phyloP scores from a whole-genome alignment of 2,113 vertebrate genomes.

The Alexandromys fortis region DNA sequence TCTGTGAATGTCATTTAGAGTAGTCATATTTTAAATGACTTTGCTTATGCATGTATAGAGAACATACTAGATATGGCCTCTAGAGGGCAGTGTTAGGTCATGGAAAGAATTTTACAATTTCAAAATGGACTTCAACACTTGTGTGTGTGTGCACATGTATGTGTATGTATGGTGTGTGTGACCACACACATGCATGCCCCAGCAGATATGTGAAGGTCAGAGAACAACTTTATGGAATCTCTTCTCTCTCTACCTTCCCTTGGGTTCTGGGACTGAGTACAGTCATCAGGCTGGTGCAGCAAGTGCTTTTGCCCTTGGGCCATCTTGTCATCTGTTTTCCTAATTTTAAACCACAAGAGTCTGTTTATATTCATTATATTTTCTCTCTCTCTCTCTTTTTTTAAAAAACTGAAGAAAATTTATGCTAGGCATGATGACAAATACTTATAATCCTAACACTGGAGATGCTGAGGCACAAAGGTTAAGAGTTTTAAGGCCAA shows the following conservation, averaged over 20 bases:
- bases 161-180: background rate
- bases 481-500: background rate
- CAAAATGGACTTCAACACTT: background rate
- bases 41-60: background rate
- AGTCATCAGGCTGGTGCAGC: background rate
- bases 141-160: background rate
- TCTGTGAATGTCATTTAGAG: background rate
- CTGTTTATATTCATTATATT: background rate
- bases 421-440: background rate
- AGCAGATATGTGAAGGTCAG: background rate
- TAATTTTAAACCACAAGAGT: background rate
- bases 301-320: background rate
- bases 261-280: background rate
- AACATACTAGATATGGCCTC: conserved; percentile 65
- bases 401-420: background rate
- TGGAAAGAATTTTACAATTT: conserved; percentile 40
- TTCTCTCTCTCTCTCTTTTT: background rate
- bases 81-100: conserved; percentile 84
- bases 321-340: background rate
- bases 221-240: background rate
- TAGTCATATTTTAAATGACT: background rate
- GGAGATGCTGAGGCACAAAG: background rate
- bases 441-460: background rate
- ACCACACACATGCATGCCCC: no score
- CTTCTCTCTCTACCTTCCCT: background rate